phyloP scores from a whole-genome alignment of 2,888 invertebrate genomes.

The Platycheirus albimanus region DNA sequence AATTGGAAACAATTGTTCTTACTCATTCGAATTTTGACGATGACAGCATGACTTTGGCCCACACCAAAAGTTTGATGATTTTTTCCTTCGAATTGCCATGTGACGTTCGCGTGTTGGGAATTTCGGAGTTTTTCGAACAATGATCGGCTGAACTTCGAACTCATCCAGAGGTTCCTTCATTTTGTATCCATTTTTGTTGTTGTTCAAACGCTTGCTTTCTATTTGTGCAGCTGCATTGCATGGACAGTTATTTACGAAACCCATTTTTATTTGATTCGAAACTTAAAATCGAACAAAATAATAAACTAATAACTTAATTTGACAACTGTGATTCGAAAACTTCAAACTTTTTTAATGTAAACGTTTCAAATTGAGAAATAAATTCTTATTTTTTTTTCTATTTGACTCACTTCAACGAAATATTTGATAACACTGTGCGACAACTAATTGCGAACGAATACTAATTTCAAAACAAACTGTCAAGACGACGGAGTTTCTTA shows the following conservation, averaged over 20 bases:
- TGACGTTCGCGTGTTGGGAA: constrained; percentile 88
- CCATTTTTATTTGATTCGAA: constrained; percentile 23
- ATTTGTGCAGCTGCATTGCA: constrained; percentile 1
- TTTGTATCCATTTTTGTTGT: constrained; percentile 34
- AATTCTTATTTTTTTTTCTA: no score
- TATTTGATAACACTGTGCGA: neutral
- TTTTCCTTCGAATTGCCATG: constrained; percentile 86
- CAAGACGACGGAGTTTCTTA: constrained; percentile 62
- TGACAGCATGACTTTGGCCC: constrained; percentile 71
- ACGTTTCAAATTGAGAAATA: neutral
- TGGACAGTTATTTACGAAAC: constrained; percentile 16
- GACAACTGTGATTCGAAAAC: neutral
- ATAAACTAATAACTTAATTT: neutral
- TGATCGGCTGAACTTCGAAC: constrained; percentile 81
- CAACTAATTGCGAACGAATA: constrained; percentile 40
- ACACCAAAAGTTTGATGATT: constrained; percentile 77
- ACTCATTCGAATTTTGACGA: constrained; percentile 62
- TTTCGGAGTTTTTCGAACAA: constrained; percentile 85
- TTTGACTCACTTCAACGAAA: neutral
- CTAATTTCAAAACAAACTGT: constrained; percentile 47
- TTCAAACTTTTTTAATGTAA: neutral
- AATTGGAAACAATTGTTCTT: constrained; percentile 48
- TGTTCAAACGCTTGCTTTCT: constrained; percentile 31
- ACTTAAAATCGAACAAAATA: neutral
- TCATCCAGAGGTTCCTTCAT: constrained; percentile 47